Conservation (phyloP, 1,140 invertebrate genomes). For the Trinorchestia longiramus region DNA sequence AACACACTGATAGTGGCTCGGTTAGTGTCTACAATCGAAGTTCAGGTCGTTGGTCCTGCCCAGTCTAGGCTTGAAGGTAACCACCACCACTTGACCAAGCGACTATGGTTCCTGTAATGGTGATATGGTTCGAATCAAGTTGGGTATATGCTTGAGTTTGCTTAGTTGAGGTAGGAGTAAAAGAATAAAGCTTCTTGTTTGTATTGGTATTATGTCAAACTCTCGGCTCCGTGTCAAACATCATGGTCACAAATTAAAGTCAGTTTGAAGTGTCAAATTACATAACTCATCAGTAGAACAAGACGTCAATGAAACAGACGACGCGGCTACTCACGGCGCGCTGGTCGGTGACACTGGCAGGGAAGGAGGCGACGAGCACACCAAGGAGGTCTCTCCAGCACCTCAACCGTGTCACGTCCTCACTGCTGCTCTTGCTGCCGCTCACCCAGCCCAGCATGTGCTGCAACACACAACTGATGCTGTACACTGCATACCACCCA, state of each 20-base stretch:
- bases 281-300: background rate
- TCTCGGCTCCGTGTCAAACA: too few species aligned
- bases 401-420: conserved; percentile 16
- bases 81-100: too few species aligned
- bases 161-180: background rate
- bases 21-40: too few species aligned
- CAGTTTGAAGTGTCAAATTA: background rate
- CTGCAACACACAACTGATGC: background rate
- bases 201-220: too few species aligned
- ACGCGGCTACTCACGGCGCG: background rate
- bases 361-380: background rate
- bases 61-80: too few species aligned
- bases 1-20: too few species aligned
- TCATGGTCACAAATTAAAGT: background rate
- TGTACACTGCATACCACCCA: background rate
- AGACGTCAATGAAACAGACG: too few species aligned
- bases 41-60: too few species aligned
- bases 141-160: background rate
- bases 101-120: too few species aligned
- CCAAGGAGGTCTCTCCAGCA: background rate
- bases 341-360: background rate
- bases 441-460: background rate
- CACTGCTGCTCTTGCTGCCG: background rate
- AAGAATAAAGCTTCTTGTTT: too few species aligned
- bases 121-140: background rate